Percentiles rank a stretch among this genome's conserved stretches.
Conservation (phyloP, 2,113 vertebrate species). For the Scomber scombrus region DNA sequence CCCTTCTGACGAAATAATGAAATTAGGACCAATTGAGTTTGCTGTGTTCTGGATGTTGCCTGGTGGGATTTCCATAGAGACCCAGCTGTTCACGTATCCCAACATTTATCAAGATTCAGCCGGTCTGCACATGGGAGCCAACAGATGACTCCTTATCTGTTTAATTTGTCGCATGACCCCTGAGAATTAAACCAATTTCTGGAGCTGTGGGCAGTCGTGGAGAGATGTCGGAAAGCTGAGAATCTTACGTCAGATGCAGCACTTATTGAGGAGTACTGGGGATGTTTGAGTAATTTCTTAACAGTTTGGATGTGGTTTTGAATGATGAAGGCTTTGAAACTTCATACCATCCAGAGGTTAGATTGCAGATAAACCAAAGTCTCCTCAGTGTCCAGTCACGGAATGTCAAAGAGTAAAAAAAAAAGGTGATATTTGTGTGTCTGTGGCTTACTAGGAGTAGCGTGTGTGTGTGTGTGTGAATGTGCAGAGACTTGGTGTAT, state of each 20-base stretch:
- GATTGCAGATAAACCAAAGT: background rate
- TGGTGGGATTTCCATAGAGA: constrained; percentile 68
- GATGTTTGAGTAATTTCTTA: background rate
- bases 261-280: constrained; percentile 2
- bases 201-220: constrained; percentile 28
- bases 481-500: constrained; percentile 24
- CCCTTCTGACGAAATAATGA: constrained; percentile 70
- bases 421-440: background rate
- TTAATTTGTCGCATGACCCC: constrained; percentile 83
- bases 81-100: constrained; percentile 66
- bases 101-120: constrained; percentile 60
- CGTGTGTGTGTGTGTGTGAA: constrained; percentile 7
- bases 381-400: background rate
- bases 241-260: constrained; percentile 21
- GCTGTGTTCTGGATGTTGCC: constrained; percentile 60
- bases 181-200: constrained; percentile 76
- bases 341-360: background rate
- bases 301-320: background rate
- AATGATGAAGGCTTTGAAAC: constrained; percentile 7
- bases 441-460: background rate
- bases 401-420: background rate
- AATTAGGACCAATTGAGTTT: constrained; percentile 81
- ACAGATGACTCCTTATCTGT: constrained; percentile 80
- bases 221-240: constrained; percentile 13
- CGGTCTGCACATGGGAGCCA: constrained; percentile 55